phyloP scores from a whole-genome alignment of 2,888 invertebrate genomes.

The Bugula neritina region DNA sequence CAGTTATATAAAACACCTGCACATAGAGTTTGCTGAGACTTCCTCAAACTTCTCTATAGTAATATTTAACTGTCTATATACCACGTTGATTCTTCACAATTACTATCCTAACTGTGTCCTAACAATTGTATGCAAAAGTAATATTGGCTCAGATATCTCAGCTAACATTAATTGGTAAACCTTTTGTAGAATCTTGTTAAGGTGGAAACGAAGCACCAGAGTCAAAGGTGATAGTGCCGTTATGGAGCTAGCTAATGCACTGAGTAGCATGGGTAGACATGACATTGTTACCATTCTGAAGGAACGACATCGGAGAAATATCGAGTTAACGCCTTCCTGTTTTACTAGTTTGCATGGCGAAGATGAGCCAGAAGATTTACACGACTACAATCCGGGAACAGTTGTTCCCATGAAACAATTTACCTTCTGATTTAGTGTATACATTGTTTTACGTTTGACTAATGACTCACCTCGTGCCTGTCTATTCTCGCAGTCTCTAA shows the following conservation, averaged over 20 bases:
- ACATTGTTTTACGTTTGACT: too few species aligned
- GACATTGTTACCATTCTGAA: conserved; percentile 40
- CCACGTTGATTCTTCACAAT: too few species aligned
- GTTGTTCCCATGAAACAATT: conserved; percentile 11
- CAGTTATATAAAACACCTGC: too few species aligned
- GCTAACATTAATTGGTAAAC: too few species aligned
- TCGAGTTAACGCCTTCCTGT: conserved; percentile 43
- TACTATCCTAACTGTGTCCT: too few species aligned
- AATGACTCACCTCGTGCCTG: too few species aligned
- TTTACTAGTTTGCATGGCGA: conserved; percentile 29
- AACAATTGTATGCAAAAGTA: too few species aligned
- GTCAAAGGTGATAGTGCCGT: conserved; percentile 37
- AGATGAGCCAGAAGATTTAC: conserved; percentile 1
- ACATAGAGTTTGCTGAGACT: too few species aligned
- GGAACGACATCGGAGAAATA: conserved; percentile 41
- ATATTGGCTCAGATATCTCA: too few species aligned
- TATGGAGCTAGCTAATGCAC: conserved; percentile 37
- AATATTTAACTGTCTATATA: too few species aligned
- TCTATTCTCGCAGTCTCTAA: too few species aligned
- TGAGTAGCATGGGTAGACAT: conserved; percentile 43
- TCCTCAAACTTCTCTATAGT: too few species aligned
- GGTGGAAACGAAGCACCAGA: conserved; percentile 45
- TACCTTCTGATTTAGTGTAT: conserved; percentile 2
- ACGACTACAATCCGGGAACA: not conserved
- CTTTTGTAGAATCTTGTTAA: conserved; percentile 38